Conservation (phyloP, 2,797 vertebrate species). For the Cyprinella venusta region DNA sequence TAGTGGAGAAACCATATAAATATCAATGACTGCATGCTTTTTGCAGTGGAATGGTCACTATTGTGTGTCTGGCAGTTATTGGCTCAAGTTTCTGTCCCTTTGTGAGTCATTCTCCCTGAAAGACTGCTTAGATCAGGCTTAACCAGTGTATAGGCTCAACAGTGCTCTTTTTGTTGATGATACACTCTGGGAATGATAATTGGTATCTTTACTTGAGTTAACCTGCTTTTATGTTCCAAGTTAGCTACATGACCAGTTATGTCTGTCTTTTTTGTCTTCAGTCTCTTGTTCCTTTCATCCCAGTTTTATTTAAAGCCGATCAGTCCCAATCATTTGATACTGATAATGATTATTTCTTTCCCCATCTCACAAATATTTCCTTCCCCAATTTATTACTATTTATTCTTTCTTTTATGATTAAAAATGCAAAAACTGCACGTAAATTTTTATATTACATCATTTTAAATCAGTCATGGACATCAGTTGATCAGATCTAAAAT, state of each 20-base stretch:
- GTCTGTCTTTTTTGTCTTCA: background rate
- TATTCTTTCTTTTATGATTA: background rate
- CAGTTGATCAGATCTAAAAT: background rate
- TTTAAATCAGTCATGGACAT: background rate
- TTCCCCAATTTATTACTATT: background rate
- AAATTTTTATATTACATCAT: background rate
- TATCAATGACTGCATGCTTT: conserved; percentile 28
- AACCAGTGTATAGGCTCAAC: conserved; percentile 24
- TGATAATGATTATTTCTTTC: background rate
- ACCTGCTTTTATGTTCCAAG: conserved; percentile 18
- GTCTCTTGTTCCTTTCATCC: background rate
- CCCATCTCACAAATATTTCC: background rate
- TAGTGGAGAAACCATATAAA: background rate
- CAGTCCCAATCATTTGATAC: too few relatives aligned
- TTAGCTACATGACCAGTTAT: background rate
- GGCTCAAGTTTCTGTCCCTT: conserved; percentile 64
- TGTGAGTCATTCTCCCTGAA: conserved; percentile 68
- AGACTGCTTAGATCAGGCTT: conserved; percentile 66
- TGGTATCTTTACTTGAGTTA: conserved; percentile 1
- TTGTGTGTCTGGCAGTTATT: conserved; percentile 59
- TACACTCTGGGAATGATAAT: conserved; percentile 27
- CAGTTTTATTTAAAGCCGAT: too few relatives aligned
- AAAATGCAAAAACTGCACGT: background rate
- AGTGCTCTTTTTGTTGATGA: conserved; percentile 19
- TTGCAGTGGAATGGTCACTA: background rate